phyloP scores from a whole-genome alignment of 2,888 invertebrate genomes.

The Meghimatium bilineatum region DNA sequence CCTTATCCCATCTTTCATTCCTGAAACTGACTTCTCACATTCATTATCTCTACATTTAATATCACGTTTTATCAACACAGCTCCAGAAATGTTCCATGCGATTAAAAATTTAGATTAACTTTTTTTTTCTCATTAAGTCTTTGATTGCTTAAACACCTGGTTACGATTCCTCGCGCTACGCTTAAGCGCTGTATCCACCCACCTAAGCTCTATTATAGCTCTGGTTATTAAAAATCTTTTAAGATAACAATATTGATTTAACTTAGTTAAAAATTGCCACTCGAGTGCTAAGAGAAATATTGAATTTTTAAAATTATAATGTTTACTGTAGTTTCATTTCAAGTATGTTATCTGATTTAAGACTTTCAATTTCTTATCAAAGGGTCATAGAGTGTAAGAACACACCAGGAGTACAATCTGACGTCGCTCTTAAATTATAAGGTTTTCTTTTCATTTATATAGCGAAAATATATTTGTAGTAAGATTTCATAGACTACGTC shows the following conservation, averaged over 20 bases:
- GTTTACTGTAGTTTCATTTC: background rate
- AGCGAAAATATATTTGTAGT: no score
- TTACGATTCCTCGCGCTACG: no score
- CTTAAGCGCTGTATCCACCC: background rate
- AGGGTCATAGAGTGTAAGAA: background rate
- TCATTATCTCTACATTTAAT: no score
- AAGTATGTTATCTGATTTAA: background rate
- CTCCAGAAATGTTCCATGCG: no score
- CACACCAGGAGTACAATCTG: background rate
- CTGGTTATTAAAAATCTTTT: background rate
- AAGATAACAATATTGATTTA: constrained; percentile 1
- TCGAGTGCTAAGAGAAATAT: background rate
- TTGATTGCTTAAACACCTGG: no score
- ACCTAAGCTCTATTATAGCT: background rate
- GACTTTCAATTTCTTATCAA: background rate
- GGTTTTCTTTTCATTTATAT: no score
- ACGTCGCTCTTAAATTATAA: background rate
- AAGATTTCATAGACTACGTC: no score
- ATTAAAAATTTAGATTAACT: no score
- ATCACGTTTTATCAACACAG: no score
- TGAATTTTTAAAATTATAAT: background rate
- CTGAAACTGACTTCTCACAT: no score
- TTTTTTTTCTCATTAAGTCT: no score
- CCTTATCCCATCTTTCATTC: no score
- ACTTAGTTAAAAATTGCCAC: background rate